These are phyloP conservation scores for Microcebus tavaratra DNA, from an alignment of 2,113 vertebrate species.

Conservation along the genomic window DNA sequence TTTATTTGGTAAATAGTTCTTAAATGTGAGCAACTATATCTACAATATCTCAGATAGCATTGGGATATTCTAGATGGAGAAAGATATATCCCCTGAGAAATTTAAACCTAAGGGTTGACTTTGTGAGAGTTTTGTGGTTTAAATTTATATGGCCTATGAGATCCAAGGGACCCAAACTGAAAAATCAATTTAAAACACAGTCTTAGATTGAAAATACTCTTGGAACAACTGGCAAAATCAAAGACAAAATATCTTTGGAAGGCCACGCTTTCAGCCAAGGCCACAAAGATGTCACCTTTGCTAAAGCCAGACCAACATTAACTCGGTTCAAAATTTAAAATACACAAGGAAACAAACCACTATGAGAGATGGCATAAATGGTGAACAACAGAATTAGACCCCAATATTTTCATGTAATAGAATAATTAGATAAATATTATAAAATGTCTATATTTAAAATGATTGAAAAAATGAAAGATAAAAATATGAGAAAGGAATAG, in stretches of 20 bases:
- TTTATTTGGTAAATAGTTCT: background rate
- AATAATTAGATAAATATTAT: background rate
- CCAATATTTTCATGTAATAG: background rate
- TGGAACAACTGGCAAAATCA: slow-evolving; percentile 33
- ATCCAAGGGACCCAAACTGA: slow-evolving; percentile 9
- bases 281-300: background rate
- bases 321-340: background rate
- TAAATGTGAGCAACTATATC: background rate
- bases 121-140: background rate
- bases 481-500: background rate
- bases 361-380: background rate
- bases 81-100: background rate
- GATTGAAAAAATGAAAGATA: slow-evolving; percentile 26
- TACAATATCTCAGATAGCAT: background rate
- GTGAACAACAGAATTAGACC: background rate
- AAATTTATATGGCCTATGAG: slow-evolving; percentile 5
- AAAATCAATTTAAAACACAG: slow-evolving; percentile 47
- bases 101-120: background rate
- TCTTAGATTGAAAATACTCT: background rate
- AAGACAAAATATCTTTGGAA: background rate
- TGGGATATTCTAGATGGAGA: background rate
- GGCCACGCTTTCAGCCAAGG: background rate
- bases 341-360: background rate
- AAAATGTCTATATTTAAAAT: background rate
- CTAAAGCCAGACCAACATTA: background rate